Base-by-base conservation (phyloP, 2,888 invertebrate species). In the Heliconius aoede region DNA sequence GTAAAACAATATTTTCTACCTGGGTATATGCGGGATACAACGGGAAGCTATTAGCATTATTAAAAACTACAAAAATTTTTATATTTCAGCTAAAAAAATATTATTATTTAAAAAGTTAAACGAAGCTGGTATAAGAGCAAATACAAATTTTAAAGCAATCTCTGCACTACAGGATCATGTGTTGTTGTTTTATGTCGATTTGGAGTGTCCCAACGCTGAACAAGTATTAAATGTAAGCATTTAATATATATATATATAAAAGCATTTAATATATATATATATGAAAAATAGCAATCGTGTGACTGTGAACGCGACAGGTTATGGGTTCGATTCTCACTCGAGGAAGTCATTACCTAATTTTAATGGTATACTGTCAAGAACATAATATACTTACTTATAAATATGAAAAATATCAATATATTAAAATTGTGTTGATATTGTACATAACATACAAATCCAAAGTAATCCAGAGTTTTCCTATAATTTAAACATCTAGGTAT, bases 161-260 rank as follows among this genome's bases (percentile, higher is more conserved):
- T 77, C 75, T 4, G 82, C 84, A 55, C 81, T 84, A 74, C 81
- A 87, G 68, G 84, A 86, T n/a, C 90, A 89, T 55, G 76, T 82
- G 11, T 61, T 88, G 15, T 74, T 92, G 18, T 88, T 88, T 74
- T 79, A 92, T 15, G 46, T 86, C 24, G 91, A 92, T 79, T 82
- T 91, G n/a, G 84, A 88, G 18, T 92, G 92, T 77, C 78, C 84
- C 11, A 61, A 74, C 30, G 79, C 86, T 46, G 79, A 84, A 24
- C 81, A 86, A 28, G 55, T 84, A 13, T 77, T 92, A 15, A 83
- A 86, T 80, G 91, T 92, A 86, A 82, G 84, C 30, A 7, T 46
- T 55, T 55, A 0, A 55, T 28, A 18, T 13, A 30, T 4, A 62
- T 55, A n/a, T 18, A 18, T 40, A 40, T 40, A 40, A 40, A 40